Evolutionary conservation across 2,797 vertebrate genomes (phyloP).

Genomic region (Acanthornis magna): DNA sequence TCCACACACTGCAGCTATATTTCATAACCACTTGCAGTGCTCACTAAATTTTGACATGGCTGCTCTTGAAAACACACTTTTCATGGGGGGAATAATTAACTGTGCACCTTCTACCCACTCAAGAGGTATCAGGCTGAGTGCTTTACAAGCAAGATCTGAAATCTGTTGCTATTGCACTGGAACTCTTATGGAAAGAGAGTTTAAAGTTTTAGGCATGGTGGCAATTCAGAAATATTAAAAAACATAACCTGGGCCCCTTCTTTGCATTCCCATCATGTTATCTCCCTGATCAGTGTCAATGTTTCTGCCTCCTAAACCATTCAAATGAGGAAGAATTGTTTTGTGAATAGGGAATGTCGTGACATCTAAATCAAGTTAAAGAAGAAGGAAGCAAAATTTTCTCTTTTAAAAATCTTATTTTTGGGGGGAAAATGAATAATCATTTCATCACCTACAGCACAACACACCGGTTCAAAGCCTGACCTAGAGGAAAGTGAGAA

Average conservation of each 20-base stretch:
- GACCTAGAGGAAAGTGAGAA: slow-evolving; percentile 27
- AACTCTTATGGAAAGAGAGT: neutral
- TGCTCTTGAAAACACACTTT: slow-evolving; percentile 30
- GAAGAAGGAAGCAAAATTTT: neutral
- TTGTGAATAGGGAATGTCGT: neutral
- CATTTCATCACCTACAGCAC: slow-evolving; percentile 1
- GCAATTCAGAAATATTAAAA: neutral
- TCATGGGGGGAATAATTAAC: neutral
- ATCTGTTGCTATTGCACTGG: neutral
- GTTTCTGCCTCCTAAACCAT: neutral
- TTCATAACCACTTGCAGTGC: slow-evolving; percentile 52
- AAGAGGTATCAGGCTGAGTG: neutral
- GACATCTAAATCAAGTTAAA: neutral
- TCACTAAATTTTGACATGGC: slow-evolving; percentile 27
- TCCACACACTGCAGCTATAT: slow-evolving; percentile 47
- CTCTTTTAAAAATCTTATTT: neutral
- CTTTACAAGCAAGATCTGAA: neutral
- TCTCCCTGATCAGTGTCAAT: neutral
- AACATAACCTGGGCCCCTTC: neutral
- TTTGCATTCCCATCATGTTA: neutral
- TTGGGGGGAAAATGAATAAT: neutral
- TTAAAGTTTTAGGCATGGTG: neutral
- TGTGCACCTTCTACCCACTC: neutral
- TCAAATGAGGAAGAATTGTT: neutral
- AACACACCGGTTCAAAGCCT: slow-evolving; percentile 21